Evolutionary conservation across 2,888 invertebrate species (phyloP).

Genomic region (Octodonta nipae): DNA sequence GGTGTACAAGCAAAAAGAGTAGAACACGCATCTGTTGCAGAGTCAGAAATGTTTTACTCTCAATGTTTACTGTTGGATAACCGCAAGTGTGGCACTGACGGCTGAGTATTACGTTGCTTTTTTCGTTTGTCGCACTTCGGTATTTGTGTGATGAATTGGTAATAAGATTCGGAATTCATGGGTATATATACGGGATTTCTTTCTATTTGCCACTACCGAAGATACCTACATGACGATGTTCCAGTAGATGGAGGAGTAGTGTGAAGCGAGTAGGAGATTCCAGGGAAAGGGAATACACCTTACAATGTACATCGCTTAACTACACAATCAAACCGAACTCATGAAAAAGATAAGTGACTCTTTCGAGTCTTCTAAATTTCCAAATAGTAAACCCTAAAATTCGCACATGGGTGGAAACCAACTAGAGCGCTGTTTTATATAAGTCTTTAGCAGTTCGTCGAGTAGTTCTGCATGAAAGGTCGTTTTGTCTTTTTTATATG

Average conservation of each 20-base stretch:
- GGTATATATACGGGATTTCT: constrained; percentile 84
- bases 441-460: constrained; percentile 65
- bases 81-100: constrained; percentile 79
- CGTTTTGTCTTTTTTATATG: constrained; percentile 85
- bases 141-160: constrained; percentile 79
- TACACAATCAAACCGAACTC: constrained; percentile 76
- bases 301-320: constrained; percentile 85
- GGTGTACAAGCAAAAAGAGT: too few relatives aligned
- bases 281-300: constrained; percentile 82
- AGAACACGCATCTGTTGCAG: constrained; percentile 64
- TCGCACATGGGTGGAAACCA: constrained; percentile 82
- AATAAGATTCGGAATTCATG: constrained; percentile 79
- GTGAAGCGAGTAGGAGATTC: constrained; percentile 73
- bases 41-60: constrained; percentile 85
- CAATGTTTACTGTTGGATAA: constrained; percentile 50
- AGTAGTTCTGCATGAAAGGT: constrained; percentile 73
- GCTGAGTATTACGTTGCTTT: constrained; percentile 66
- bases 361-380: constrained; percentile 82
- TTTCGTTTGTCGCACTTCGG: constrained; percentile 88
- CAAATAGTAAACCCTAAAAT: constrained; percentile 78
- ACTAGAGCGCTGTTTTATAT: constrained; percentile 67
- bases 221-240: constrained; percentile 88
- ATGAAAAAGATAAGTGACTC: constrained; percentile 75
- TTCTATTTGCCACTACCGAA: constrained; percentile 77
- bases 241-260: constrained; percentile 83